Base-by-base conservation (phyloP, 1,140 invertebrate genomes). In the Euwallacea similis region DNA sequence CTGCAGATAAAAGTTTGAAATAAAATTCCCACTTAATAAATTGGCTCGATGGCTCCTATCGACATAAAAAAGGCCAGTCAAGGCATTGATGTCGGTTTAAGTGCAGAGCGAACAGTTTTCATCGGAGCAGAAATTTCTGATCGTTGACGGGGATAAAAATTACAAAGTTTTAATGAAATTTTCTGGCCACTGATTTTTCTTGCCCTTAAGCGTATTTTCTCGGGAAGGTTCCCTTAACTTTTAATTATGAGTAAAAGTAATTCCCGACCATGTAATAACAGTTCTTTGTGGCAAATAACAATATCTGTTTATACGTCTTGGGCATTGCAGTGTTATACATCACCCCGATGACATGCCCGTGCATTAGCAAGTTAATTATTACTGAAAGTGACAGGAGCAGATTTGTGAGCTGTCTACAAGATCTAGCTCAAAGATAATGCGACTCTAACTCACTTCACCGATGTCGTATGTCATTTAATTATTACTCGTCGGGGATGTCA, bases 341-440 rank as follows among this genome's bases (percentile, higher is more conserved):
- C 69, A 71, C 58, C 59, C 9, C 13, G 46, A 13, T 71, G 72
- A 73, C 68, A 61, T 41, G 50, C 67, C 59, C 62, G 61, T 60
- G 67, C 76, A 77, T 77, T 77, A 77, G 74, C 76, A 77, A 77
- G 75, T 77, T 77, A 77, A 76, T 77, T 77, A 76, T 76, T 69
- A 77, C 76, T 77, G 74, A 72, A 68, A 75, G 76, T 76, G 74
- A 50, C 46, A 73, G 71, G 53, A 71, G 73, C 47, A 76, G 73
- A 77, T 77, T 76, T 75, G 74, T 76, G 66, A 62, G 66, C 76
- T 72, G 70, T 72, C 60, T 70, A 50, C 61, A 55, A 60, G 66
- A 50, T 50, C 13, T 13, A 50, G 46, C 13, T 50, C 9, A 50
- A 13, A 50, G 9, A 50, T 11, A 11, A 13, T 50, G 46, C 46